Evolutionary conservation across 1,140 invertebrate genomes (phyloP).

Genomic region (Drosophila baimaii): DNA sequence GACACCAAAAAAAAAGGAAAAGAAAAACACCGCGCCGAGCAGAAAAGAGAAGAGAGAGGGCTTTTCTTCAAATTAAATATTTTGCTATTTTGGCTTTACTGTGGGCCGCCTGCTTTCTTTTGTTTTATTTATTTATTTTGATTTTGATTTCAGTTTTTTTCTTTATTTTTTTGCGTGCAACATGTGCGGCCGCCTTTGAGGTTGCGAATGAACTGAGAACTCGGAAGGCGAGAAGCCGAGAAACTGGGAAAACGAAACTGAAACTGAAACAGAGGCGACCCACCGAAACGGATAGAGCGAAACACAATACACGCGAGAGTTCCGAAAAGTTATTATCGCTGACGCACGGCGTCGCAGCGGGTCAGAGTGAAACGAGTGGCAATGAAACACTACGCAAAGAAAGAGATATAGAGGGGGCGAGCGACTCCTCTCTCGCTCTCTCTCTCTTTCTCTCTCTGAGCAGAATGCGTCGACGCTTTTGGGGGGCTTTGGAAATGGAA

Average conservation of each 20-base stretch:
- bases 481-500: conserved; percentile 33
- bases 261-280: conserved; percentile 48
- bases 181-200: conserved; percentile 68
- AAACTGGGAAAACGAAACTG: conserved; percentile 40
- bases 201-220: conserved; percentile 66
- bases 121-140: conserved; percentile 27
- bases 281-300: conserved; percentile 2
- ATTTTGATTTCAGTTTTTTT: too few species aligned
- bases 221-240: conserved; percentile 1
- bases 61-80: conserved; percentile 35
- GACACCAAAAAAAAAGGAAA: conserved; percentile 41
- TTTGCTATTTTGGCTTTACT: conserved; percentile 17
- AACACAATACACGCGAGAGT: conserved; percentile 17
- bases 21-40: conserved; percentile 38
- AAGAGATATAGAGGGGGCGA: conserved; percentile 9
- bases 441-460: too few species aligned
- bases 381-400: conserved; percentile 21
- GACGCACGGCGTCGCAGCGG: conserved; percentile 31
- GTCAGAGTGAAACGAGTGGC: conserved; percentile 31
- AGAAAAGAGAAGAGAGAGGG: conserved; percentile 29
- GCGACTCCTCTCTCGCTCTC: too few species aligned
- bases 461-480: conserved; percentile 44
- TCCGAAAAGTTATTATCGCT: conserved; percentile 57
- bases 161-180: conserved; percentile 30
- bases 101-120: conserved; percentile 8